Evolutionary conservation across 2,113 vertebrate genomes (phyloP).

Genomic region (Puffinus mauretanicus): DNA sequence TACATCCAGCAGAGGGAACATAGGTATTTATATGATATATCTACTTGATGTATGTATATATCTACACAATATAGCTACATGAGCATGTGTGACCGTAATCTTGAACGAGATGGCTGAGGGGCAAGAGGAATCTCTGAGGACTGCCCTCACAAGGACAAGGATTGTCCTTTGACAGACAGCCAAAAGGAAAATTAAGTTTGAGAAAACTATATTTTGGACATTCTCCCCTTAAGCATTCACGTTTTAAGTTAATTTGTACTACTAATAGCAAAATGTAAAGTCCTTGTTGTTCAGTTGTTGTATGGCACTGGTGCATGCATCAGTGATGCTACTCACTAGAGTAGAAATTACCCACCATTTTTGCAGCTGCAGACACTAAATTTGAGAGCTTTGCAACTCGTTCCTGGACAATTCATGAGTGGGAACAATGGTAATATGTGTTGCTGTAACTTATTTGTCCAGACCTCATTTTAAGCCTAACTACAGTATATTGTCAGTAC

Average conservation of each 20-base stretch:
- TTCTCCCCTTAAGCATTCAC: background rate
- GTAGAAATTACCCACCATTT: background rate
- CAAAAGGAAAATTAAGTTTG: background rate
- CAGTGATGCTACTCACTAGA: background rate
- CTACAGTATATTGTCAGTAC: background rate
- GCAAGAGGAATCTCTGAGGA: background rate
- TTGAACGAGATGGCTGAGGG: background rate
- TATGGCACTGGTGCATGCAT: rapidly evolving
- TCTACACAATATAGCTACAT: no score
- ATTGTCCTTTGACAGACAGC: background rate
- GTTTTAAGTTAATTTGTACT: background rate
- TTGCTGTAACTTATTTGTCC: constrained; percentile 24
- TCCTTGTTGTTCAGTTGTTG: background rate
- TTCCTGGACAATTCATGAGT: background rate
- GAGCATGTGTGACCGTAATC: rapidly evolving
- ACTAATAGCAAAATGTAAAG: background rate
- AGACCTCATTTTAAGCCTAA: constrained; percentile 5
- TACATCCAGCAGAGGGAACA: background rate
- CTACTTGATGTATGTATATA: background rate
- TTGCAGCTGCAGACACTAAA: background rate
- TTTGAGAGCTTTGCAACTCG: background rate
- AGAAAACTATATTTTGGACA: background rate
- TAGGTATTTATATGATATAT: background rate
- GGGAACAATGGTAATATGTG: background rate
- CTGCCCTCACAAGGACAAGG: background rate